Percentiles rank a stretch among this genome's conserved stretches.
These are phyloP conservation scores for Actenoides lindsayi DNA, from an alignment of 2,113 vertebrate species.

Conservation along the genomic window DNA sequence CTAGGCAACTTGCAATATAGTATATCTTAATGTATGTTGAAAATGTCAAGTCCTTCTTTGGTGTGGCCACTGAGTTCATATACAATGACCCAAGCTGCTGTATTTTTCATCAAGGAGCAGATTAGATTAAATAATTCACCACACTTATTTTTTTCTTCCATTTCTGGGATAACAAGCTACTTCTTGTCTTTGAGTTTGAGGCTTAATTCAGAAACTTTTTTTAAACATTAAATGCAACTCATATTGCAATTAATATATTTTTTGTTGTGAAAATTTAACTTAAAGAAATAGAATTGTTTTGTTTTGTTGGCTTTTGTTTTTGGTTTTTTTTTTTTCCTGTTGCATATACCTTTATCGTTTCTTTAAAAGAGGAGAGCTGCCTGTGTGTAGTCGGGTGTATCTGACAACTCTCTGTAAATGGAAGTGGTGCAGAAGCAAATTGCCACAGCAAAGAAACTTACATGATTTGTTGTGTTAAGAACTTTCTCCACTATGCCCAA, in stretches of 20 bases:
- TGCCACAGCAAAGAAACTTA: neutral
- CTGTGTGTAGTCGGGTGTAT: neutral
- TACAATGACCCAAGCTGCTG: neutral
- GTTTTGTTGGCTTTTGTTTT: too few relatives aligned
- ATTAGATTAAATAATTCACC: neutral
- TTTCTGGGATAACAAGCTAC: neutral
- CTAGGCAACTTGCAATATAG: neutral
- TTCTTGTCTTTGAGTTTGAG: neutral
- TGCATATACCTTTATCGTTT: neutral
- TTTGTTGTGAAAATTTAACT: neutral
- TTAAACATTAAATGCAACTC: neutral
- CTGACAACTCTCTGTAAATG: neutral
- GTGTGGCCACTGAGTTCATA: neutral
- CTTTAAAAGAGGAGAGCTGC: neutral
- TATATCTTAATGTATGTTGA: neutral
- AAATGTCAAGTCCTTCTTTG: neutral
- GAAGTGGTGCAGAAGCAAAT: neutral
- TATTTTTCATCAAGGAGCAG: neutral
- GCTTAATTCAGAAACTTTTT: neutral
- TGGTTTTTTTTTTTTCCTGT: neutral
- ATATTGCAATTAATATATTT: neutral
- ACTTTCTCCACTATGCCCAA: neutral
- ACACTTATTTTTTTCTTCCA: neutral
- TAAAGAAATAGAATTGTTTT: neutral
- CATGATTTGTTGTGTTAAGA: neutral